A percentile compares a stretch with the other conserved stretches of the same genome.
These are phyloP conservation scores for Yponomeuta plumbellus DNA, from an alignment of 2,888 invertebrate genomes.

Conservation along the genomic window DNA sequence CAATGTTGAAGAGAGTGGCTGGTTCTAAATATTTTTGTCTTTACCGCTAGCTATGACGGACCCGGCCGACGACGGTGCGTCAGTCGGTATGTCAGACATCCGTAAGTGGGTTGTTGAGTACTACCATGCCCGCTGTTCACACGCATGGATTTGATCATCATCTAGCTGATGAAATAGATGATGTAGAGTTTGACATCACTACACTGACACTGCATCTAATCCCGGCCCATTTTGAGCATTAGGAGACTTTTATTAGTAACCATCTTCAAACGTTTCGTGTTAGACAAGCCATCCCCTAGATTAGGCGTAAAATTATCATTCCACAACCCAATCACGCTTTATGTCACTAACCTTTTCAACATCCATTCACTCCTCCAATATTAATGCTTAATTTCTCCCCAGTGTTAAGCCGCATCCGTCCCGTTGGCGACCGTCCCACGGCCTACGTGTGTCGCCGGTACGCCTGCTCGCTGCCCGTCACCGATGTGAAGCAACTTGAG, in stretches of 20 bases:
- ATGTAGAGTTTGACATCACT: not conserved
- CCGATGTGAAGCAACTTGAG: constrained; percentile 79
- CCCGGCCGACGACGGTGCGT: constrained; percentile 59
- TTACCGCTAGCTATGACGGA: constrained; percentile 78
- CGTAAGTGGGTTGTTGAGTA: constrained; percentile 41
- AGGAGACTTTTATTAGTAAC: not conserved
- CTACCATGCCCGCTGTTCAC: constrained; percentile 43
- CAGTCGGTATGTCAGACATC: constrained; percentile 67
- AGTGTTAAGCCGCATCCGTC: constrained; percentile 71
- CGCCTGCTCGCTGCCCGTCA: constrained; percentile 85
- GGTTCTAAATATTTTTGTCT: constrained; percentile 36
- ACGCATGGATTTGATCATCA: constrained; percentile 42
- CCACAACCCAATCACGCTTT: not conserved
- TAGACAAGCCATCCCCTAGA: not conserved
- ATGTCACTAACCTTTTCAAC: not conserved
- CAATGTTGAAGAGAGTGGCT: too few relatives aligned
- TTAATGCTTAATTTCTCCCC: constrained; percentile 19
- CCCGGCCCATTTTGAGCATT: not conserved
- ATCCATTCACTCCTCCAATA: not conserved
- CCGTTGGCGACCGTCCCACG: constrained; percentile 78
- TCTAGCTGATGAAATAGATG: constrained; percentile 23
- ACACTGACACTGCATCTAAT: not conserved
- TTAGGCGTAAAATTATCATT: not conserved
- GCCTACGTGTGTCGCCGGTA: constrained; percentile 88
- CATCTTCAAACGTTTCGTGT: not conserved